These are phyloP conservation scores for Spinibarbus caldwelli DNA, from an alignment of 2,797 vertebrate genomes.

Conservation along the genomic window DNA sequence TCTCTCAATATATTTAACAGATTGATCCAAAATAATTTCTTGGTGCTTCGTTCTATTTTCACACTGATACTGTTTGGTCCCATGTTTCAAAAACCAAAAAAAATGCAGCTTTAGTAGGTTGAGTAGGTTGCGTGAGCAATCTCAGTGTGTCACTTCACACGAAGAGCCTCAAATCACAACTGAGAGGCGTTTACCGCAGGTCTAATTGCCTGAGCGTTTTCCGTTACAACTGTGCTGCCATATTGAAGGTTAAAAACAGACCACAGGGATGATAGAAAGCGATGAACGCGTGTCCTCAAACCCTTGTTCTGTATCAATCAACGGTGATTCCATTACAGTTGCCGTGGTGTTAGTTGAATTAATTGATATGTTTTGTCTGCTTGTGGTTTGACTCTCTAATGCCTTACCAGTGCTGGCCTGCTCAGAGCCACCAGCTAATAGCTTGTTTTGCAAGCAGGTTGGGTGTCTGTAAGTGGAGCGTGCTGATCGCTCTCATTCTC, in stretches of 20 bases:
- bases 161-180: constrained; percentile 58
- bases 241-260: constrained; percentile 58
- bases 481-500: constrained; percentile 55
- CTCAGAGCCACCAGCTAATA: constrained; percentile 67
- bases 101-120: too few relatives aligned
- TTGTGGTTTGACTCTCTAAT: constrained; percentile 69
- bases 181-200: constrained; percentile 45
- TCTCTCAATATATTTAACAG: not conserved
- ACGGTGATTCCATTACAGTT: constrained; percentile 66
- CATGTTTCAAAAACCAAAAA: not conserved
- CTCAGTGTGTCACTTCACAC: constrained; percentile 53
- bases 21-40: not conserved
- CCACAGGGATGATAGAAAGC: constrained; percentile 61
- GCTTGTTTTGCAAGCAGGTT: constrained; percentile 66
- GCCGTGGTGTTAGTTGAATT: constrained; percentile 59
- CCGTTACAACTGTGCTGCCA: constrained; percentile 57
- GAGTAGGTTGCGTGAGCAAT: not conserved
- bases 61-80: not conserved
- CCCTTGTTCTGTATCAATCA: constrained; percentile 69
- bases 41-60: not conserved
- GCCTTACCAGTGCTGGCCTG: constrained; percentile 58
- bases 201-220: constrained; percentile 62
- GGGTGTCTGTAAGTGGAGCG: constrained; percentile 50
- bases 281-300: constrained; percentile 63
- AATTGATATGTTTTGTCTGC: constrained; percentile 74